phyloP scores from a whole-genome alignment of 2,113 vertebrate genomes.

The Platichthys flesus region DNA sequence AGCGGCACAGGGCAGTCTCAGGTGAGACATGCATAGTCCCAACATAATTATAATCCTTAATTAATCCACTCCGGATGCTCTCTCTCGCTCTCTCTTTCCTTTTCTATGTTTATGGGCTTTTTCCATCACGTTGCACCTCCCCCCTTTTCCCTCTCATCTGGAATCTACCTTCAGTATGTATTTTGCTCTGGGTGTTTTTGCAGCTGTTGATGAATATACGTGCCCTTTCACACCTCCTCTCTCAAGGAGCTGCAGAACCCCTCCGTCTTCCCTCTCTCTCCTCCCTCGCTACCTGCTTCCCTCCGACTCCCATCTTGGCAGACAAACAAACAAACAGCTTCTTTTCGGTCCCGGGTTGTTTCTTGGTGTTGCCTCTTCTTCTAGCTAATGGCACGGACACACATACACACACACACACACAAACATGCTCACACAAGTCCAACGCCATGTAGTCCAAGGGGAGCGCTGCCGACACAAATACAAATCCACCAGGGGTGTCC shows the following conservation, averaged over 20 bases:
- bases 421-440: constrained; percentile 65
- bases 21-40: constrained; percentile 75
- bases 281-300: constrained; percentile 44
- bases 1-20: constrained; percentile 67
- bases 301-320: constrained; percentile 62
- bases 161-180: constrained; percentile 59
- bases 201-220: constrained; percentile 71
- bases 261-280: constrained; percentile 16
- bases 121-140: constrained; percentile 60
- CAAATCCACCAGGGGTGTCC: constrained; percentile 50
- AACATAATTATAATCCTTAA: constrained; percentile 83
- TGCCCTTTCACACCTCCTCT: constrained; percentile 73
- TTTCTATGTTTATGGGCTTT: constrained; percentile 63
- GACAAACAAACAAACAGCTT: constrained; percentile 80
- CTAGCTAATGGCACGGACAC: constrained; percentile 54
- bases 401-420: constrained; percentile 39
- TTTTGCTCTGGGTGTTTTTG: constrained; percentile 67
- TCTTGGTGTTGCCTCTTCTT: constrained; percentile 64
- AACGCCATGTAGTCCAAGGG: constrained; percentile 59
- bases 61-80: constrained; percentile 78
- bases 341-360: constrained; percentile 71
- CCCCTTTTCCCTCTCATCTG: constrained; percentile 61
- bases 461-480: constrained; percentile 72
- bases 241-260: constrained; percentile 49
- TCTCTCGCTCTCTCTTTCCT: constrained; percentile 15